Evolutionary conservation across 2,888 invertebrate genomes (phyloP).

Genomic region (Orthonevra nobilis): DNA sequence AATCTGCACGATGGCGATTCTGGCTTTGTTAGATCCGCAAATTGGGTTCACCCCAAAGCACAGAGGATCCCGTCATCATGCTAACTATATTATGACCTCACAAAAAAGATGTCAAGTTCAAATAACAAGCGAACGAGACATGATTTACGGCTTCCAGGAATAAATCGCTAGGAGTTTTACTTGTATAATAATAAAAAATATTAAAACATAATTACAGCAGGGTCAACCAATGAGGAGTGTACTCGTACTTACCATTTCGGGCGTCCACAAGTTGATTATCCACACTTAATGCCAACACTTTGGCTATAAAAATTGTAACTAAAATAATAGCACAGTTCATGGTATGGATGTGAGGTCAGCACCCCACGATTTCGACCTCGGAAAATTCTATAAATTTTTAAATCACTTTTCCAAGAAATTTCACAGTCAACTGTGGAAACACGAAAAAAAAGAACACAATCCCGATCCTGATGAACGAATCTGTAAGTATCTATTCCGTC

Average conservation of each 20-base stretch:
- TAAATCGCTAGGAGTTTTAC: constrained; percentile 18
- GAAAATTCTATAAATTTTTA: too few species aligned
- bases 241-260: constrained; percentile 78
- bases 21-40: constrained; percentile 46
- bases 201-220: constrained; percentile 2
- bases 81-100: too few species aligned
- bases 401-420: too few species aligned
- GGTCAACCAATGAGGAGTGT: too few species aligned
- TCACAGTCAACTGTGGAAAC: constrained; percentile 14
- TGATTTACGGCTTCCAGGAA: constrained; percentile 41
- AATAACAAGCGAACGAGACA: constrained; percentile 12
- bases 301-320: constrained; percentile 54
- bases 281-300: constrained; percentile 74
- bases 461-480: too few species aligned
- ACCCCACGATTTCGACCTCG: constrained; percentile 57
- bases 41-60: neutral
- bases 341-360: constrained; percentile 44
- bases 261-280: constrained; percentile 79
- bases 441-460: too few species aligned
- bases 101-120: constrained; percentile 66
- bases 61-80: neutral
- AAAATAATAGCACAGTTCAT: constrained; percentile 68
- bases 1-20: constrained; percentile 37
- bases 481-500: too few species aligned
- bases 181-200: neutral